Evolutionary conservation across 2,888 invertebrate genomes (phyloP).

Genomic region (Tortricodes alternella): DNA sequence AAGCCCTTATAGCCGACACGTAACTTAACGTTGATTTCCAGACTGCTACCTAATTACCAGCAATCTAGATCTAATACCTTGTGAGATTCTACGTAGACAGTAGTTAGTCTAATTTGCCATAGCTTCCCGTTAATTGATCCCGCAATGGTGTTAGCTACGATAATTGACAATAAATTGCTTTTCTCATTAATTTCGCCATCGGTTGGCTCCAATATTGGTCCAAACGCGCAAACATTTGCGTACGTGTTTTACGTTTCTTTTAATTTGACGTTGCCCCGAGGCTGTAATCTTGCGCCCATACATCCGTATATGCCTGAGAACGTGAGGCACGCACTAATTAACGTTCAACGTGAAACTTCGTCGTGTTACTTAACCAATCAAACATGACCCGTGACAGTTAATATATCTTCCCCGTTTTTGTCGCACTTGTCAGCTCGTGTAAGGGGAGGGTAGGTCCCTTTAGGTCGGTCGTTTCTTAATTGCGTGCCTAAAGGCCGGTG

Average conservation of each 20-base stretch:
- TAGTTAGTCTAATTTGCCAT: slow-evolving; percentile 77
- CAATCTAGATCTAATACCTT: slow-evolving; percentile 61
- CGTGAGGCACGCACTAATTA: slow-evolving; percentile 80
- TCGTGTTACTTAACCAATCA: slow-evolving; percentile 59
- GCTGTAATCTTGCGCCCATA: slow-evolving; percentile 60
- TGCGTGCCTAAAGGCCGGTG: slow-evolving; percentile 74
- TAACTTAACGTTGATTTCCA: slow-evolving; percentile 40
- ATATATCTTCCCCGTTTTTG: slow-evolving; percentile 56
- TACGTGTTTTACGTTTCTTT: slow-evolving; percentile 48
- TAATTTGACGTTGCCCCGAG: slow-evolving; percentile 43
- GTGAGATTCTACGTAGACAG: slow-evolving; percentile 55
- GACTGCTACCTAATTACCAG: slow-evolving; percentile 45
- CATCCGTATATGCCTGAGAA: slow-evolving; percentile 66
- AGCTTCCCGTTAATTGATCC: slow-evolving; percentile 79
- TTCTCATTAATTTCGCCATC: slow-evolving; percentile 72
- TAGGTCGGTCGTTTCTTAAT: slow-evolving; percentile 69
- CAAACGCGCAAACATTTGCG: slow-evolving; percentile 5
- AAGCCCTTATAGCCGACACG: slow-evolving; percentile 17
- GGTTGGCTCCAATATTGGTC: slow-evolving; percentile 46
- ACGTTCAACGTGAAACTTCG: slow-evolving; percentile 79
- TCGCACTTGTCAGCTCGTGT: slow-evolving; percentile 46
- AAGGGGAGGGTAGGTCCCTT: slow-evolving; percentile 58
- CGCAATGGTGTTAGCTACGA: slow-evolving; percentile 67
- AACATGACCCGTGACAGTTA: slow-evolving; percentile 57
- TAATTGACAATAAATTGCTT: slow-evolving; percentile 81